Evolutionary conservation across 2,797 vertebrate genomes (phyloP).

Genomic region (Anguilla marmorata): DNA sequence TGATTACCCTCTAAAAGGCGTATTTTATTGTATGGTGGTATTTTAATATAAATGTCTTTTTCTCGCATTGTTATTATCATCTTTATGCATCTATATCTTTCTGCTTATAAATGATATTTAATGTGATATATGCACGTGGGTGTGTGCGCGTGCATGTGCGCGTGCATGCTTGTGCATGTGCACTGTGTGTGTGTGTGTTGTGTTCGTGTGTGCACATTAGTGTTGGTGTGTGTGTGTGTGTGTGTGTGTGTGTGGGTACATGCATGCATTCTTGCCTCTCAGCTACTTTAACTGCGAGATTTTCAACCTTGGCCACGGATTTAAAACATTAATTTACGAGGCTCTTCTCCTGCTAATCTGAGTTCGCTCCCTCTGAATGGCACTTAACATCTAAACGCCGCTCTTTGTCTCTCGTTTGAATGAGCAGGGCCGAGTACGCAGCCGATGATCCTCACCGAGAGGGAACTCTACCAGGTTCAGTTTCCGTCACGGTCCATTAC

Average conservation of each 20-base stretch:
- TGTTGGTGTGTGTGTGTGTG: neutral
- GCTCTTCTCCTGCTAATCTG: neutral
- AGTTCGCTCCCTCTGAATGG: neutral
- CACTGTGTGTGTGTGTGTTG: neutral
- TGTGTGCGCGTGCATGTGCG: no score
- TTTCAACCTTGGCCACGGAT: neutral
- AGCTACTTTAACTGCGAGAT: neutral
- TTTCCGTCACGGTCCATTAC: conserved; percentile 57
- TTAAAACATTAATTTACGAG: neutral
- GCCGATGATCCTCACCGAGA: conserved; percentile 41
- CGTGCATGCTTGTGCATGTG: neutral
- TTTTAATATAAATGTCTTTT: neutral
- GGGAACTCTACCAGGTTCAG: conserved; percentile 48
- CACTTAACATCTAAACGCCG: neutral
- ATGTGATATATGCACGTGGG: neutral
- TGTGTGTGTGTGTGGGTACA: neutral
- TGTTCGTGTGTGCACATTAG: neutral
- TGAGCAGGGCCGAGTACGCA: neutral
- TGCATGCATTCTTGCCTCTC: neutral
- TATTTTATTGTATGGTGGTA: neutral
- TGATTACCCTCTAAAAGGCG: neutral
- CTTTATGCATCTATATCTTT: neutral
- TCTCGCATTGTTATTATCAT: neutral
- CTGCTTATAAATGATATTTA: neutral
- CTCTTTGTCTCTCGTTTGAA: conserved; percentile 3